These are phyloP conservation scores for Eupithecia tripunctaria DNA, from an alignment of 2,888 invertebrate genomes.

Conservation along the genomic window DNA sequence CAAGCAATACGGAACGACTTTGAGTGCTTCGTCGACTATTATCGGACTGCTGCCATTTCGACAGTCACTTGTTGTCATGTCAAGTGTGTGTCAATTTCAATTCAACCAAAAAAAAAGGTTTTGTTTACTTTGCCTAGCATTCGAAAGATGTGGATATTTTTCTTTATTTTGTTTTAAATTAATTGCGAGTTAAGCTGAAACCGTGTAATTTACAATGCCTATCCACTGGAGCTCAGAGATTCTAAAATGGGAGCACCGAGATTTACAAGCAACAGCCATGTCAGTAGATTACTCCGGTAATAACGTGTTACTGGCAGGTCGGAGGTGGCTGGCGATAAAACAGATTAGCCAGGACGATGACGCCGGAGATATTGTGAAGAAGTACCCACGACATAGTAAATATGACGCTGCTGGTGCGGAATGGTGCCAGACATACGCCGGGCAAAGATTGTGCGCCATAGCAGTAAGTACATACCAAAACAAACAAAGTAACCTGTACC, in stretches of 20 bases:
- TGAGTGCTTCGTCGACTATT: no score
- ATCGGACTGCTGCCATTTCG: no score
- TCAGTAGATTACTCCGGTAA: slow-evolving; percentile 94
- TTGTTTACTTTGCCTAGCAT: slow-evolving; percentile 9
- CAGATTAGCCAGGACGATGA: slow-evolving; percentile 89
- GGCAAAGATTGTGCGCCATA: slow-evolving; percentile 93
- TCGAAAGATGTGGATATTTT: not conserved
- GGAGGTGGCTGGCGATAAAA: slow-evolving; percentile 90
- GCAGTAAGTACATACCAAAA: slow-evolving; percentile 84
- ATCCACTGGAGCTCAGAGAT: slow-evolving; percentile 82
- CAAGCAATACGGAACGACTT: no score
- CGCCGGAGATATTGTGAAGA: slow-evolving; percentile 87
- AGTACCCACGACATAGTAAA: slow-evolving; percentile 94
- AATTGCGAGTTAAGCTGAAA: not conserved
- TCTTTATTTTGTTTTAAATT: not conserved
- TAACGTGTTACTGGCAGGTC: slow-evolving; percentile 93
- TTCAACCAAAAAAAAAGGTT: not conserved
- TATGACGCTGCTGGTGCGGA: slow-evolving; percentile 97
- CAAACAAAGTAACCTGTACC: not conserved
- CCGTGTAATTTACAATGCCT: slow-evolving; percentile 58
- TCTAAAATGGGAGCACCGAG: slow-evolving; percentile 90
- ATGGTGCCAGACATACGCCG: slow-evolving; percentile 93
- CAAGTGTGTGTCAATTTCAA: not conserved
- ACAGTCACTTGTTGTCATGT: not conserved
- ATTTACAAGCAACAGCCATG: slow-evolving; percentile 96